Percentiles rank a stretch among this genome's conserved stretches.
Conservation (phyloP, 2,888 invertebrate species). For the Drosophila austrosaltans region DNA sequence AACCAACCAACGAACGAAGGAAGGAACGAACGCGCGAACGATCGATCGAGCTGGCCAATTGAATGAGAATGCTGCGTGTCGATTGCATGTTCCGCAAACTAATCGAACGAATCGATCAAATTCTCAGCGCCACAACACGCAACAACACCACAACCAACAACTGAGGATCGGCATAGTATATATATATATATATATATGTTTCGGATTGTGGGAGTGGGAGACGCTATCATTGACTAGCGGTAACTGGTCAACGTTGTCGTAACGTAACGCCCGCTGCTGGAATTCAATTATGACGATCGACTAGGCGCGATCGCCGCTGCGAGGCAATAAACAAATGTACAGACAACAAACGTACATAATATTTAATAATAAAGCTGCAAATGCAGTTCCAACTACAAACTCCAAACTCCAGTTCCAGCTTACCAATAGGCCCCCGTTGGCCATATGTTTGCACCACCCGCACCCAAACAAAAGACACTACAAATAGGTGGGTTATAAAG, state of each 20-base stretch:
- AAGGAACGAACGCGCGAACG: slow-evolving; percentile 23
- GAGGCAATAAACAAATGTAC: slow-evolving; percentile 74
- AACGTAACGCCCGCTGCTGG: slow-evolving; percentile 77
- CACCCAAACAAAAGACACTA: slow-evolving; percentile 32
- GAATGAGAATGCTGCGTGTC: slow-evolving; percentile 78
- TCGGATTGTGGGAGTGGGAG: slow-evolving; percentile 3
- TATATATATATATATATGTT: no score
- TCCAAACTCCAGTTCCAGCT: slow-evolving; percentile 2
- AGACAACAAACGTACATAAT: slow-evolving; percentile 71
- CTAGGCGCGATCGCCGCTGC: slow-evolving; percentile 59
- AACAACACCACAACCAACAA: slow-evolving; percentile 60
- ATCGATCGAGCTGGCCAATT: slow-evolving; percentile 50
- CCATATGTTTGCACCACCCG: slow-evolving; percentile 47
- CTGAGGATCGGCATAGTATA: not conserved
- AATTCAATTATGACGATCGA: slow-evolving; percentile 79
- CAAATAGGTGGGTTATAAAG: not conserved
- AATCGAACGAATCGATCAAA: slow-evolving; percentile 79
- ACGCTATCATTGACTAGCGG: slow-evolving; percentile 46
- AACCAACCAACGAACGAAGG: slow-evolving; percentile 6
- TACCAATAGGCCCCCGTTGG: slow-evolving; percentile 49
- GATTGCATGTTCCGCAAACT: slow-evolving; percentile 77
- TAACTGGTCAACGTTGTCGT: slow-evolving; percentile 52
- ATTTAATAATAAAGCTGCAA: slow-evolving; percentile 73
- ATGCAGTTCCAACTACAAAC: slow-evolving; percentile 38
- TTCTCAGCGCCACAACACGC: slow-evolving; percentile 62